A percentile compares a stretch with the other conserved stretches of the same genome.
Conservation (phyloP, 2,888 invertebrate species). For the Cryptosula pallasiana region DNA sequence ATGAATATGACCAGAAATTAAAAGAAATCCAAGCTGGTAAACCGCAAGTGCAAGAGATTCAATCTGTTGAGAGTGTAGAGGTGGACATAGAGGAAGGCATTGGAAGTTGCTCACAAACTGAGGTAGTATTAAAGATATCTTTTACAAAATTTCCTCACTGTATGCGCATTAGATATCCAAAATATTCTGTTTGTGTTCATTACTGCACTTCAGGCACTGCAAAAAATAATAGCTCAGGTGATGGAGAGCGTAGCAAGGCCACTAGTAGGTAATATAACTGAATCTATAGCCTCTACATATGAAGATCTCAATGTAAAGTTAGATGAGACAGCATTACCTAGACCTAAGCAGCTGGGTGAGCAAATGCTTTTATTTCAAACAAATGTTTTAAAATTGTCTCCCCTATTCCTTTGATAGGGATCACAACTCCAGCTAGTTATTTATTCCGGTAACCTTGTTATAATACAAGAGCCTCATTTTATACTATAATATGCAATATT, state of each 20-base stretch:
- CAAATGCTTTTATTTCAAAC: too few relatives aligned
- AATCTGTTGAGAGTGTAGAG: conserved; percentile 29
- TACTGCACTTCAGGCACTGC: conserved; percentile 17
- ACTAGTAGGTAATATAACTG: conserved; percentile 31
- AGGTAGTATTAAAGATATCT: too few relatives aligned
- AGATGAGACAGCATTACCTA: conserved; percentile 36
- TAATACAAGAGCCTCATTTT: too few relatives aligned
- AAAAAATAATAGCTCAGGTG: conserved; percentile 35
- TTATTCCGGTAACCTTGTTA: too few relatives aligned
- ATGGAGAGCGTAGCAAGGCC: conserved; percentile 32
- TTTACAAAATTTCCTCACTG: too few relatives aligned
- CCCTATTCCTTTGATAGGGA: too few relatives aligned
- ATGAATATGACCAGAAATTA: conserved; percentile 40
- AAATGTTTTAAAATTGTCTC: too few relatives aligned
- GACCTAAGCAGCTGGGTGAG: conserved; percentile 38
- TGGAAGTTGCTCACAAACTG: conserved; percentile 33
- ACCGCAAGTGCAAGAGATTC: conserved; percentile 30
- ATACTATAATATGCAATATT: too few relatives aligned
- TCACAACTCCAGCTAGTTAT: too few relatives aligned
- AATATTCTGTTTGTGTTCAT: too few relatives aligned
- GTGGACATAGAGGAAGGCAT: conserved; percentile 28
- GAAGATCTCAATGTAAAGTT: conserved; percentile 39
- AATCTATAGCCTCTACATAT: conserved; percentile 26
- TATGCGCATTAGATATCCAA: too few relatives aligned
- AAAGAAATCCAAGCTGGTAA: conserved; percentile 35